Evolutionary conservation across 2,797 vertebrate species (phyloP).

Genomic region (Epinephelus awoara): DNA sequence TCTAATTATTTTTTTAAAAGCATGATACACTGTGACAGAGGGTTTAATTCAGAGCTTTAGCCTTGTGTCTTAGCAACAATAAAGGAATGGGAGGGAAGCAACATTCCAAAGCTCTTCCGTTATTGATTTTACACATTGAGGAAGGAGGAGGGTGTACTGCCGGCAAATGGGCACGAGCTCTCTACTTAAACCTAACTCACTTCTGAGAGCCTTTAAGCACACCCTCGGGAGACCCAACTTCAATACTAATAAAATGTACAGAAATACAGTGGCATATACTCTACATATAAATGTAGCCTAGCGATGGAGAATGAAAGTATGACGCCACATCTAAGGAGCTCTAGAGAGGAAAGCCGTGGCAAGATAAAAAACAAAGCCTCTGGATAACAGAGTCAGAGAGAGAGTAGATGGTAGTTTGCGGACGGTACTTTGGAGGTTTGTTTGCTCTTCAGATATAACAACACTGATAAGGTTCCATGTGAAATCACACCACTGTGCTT

Average conservation of each 20-base stretch:
- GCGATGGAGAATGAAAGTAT: not conserved
- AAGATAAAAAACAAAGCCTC: conserved; percentile 1
- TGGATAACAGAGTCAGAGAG: not conserved
- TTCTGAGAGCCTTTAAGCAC: conserved; percentile 59
- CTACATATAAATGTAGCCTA: conserved; percentile 1
- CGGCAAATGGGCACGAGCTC: conserved; percentile 60
- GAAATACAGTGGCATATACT: conserved; percentile 19
- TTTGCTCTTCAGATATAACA: conserved; percentile 13
- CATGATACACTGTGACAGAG: conserved; percentile 45
- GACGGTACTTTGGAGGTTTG: conserved; percentile 10
- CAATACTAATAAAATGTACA: conserved; percentile 65
- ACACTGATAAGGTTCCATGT: conserved; percentile 15
- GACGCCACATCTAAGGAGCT: not conserved
- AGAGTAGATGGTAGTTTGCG: conserved; percentile 5
- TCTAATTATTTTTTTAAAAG: conserved; percentile 41
- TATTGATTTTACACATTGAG: conserved; percentile 64
- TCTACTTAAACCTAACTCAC: conserved; percentile 61
- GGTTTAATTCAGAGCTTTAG: conserved; percentile 53
- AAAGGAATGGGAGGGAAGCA: conserved; percentile 43
- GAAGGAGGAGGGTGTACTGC: conserved; percentile 44
- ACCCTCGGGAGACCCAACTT: conserved; percentile 43
- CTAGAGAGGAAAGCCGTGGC: not conserved
- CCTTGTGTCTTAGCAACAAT: conserved; percentile 78
- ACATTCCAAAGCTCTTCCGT: conserved; percentile 45
- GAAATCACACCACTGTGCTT: not conserved